Conservation (phyloP, 2,888 invertebrate species). For the Heliconius charithonia region DNA sequence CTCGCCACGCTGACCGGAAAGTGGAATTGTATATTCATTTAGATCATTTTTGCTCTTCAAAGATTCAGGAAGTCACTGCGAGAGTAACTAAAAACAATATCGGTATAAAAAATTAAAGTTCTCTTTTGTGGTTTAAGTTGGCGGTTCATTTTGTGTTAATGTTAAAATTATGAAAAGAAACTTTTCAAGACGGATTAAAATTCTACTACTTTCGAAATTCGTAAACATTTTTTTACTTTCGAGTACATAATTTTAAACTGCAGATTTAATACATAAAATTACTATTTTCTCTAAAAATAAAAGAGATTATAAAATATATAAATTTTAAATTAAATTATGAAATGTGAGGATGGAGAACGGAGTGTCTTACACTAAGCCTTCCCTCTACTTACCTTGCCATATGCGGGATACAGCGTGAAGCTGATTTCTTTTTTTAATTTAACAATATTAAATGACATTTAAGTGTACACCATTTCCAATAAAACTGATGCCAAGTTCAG, state of each 20-base stretch:
- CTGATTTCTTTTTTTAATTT: too few relatives aligned
- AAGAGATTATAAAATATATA: background rate
- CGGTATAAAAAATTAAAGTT: background rate
- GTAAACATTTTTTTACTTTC: background rate
- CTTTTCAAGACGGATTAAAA: background rate
- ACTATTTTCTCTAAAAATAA: background rate
- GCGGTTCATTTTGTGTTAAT: background rate
- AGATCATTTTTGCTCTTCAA: background rate
- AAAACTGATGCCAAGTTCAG: slow-evolving; percentile 49
- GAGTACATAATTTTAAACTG: background rate
- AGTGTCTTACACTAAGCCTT: too few relatives aligned
- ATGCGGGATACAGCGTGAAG: too few relatives aligned
- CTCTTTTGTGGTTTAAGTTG: background rate
- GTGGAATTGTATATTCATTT: background rate
- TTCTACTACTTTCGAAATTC: background rate
- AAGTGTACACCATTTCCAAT: slow-evolving; percentile 33
- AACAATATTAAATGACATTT: background rate
- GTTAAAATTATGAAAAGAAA: background rate
- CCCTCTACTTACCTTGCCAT: too few relatives aligned
- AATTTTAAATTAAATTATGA: background rate
- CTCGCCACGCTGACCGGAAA: background rate
- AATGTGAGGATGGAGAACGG: background rate
- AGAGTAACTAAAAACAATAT: background rate
- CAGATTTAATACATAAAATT: too few relatives aligned
- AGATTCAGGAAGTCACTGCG: background rate